phyloP scores from a whole-genome alignment of 64 coral and sea anemone species.

The Dendronephthya gigantea region DNA sequence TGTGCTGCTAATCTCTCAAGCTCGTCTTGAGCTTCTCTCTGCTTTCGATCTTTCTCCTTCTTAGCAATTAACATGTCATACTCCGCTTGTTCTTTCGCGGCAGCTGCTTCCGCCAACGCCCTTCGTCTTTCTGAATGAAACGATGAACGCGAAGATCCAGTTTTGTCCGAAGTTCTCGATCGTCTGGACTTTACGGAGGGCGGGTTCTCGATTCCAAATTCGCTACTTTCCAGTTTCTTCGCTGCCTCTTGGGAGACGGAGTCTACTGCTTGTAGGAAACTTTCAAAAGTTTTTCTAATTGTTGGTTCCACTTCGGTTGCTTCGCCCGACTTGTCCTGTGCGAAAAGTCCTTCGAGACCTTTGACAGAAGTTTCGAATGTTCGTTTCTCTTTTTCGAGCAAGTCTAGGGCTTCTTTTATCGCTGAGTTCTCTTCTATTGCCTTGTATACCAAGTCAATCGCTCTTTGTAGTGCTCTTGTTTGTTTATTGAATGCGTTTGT shows the following conservation, averaged over 20 bases:
- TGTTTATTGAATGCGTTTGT: background rate
- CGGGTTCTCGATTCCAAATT: background rate
- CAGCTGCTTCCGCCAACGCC: background rate
- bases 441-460: background rate
- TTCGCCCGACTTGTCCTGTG: background rate
- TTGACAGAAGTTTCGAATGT: background rate
- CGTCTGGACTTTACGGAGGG: background rate
- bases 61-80: background rate
- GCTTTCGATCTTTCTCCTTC: background rate
- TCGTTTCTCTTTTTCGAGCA: background rate
- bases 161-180: background rate
- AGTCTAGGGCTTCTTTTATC: background rate
- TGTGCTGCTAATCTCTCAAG: background rate
- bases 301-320: background rate
- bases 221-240: background rate
- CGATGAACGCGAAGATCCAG: background rate
- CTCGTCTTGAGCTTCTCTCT: background rate
- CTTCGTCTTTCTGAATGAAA: background rate
- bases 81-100: background rate
- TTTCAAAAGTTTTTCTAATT: background rate
- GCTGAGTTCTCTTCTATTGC: background rate
- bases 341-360: background rate
- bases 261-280: background rate
- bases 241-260: background rate
- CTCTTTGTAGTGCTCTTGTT: background rate